phyloP scores from a whole-genome alignment of 2,113 vertebrate species.

The Oncorhynchus tshawytscha region DNA sequence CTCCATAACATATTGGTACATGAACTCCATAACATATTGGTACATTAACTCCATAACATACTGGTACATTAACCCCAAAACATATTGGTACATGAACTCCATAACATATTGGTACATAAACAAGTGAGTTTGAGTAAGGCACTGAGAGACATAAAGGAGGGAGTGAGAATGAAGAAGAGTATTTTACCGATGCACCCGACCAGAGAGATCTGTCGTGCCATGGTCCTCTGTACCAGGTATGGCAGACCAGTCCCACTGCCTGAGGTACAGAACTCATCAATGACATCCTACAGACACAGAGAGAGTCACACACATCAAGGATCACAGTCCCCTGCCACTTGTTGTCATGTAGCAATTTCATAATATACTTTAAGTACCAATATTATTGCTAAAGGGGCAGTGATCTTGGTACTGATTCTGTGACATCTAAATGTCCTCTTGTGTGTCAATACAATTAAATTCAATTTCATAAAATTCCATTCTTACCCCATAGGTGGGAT shows the following conservation, averaged over 20 bases:
- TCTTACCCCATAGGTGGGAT: conserved; percentile 87
- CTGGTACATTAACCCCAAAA: too few relatives aligned
- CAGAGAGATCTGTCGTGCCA: conserved; percentile 92
- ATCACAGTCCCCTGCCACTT: neutral
- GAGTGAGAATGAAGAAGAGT: neutral
- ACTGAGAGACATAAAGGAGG: neutral
- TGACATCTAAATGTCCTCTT: neutral
- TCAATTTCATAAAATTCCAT: neutral
- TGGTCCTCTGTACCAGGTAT: conserved; percentile 94
- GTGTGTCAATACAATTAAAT: too few relatives aligned
- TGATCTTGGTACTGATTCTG: neutral
- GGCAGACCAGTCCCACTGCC: conserved; percentile 95
- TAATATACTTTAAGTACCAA: neutral
- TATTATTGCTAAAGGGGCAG: too few relatives aligned
- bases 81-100: too few relatives aligned
- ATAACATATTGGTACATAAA: too few relatives aligned
- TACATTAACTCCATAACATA: too few relatives aligned
- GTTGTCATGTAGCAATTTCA: neutral
- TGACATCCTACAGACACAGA: conserved; percentile 76
- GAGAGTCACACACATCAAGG: conserved; percentile 6
- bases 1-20: too few relatives aligned
- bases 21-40: too few relatives aligned
- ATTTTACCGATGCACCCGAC: conserved; percentile 90
- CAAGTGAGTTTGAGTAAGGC: too few relatives aligned
- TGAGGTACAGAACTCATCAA: conserved; percentile 90